Conservation (phyloP, 2,888 invertebrate genomes). For the Oscheius sp. region DNA sequence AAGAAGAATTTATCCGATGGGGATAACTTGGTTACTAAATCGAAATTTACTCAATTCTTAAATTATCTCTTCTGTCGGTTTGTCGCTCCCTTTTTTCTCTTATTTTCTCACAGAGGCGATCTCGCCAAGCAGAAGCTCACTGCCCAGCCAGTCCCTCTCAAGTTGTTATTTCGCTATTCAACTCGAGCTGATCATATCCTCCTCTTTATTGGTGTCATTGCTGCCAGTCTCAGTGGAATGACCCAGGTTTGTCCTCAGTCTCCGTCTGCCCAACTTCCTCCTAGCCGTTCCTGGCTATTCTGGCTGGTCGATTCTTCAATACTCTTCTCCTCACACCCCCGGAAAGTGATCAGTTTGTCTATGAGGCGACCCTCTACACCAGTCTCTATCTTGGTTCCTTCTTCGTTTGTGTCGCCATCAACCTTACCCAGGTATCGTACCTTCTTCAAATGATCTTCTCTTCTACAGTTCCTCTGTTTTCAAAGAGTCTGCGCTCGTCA, state of each 20-base stretch:
- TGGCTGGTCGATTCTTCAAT: conserved; percentile 47
- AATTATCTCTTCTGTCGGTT: conserved; percentile 36
- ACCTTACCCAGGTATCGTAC: conserved; percentile 44
- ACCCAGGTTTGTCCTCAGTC: conserved; percentile 15
- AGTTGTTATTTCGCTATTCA: conserved; percentile 52
- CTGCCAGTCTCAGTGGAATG: conserved; percentile 37
- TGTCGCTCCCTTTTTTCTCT: background rate
- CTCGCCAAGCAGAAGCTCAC: conserved; percentile 52
- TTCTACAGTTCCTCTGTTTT: conserved; percentile 59
- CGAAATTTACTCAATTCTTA: conserved; percentile 11
- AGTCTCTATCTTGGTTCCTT: conserved; percentile 53
- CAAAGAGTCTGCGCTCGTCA: conserved; percentile 57
- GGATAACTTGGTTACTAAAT: conserved; percentile 10
- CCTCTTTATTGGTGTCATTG: conserved; percentile 39
- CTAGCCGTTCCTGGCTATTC: conserved; percentile 47
- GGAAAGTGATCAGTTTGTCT: conserved; percentile 23
- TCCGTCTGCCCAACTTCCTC: background rate
- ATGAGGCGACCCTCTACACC: conserved; percentile 43
- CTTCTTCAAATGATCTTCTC: background rate
- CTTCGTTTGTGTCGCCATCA: conserved; percentile 38
- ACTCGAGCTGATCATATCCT: conserved; percentile 40
- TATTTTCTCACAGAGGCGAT: conserved; percentile 43
- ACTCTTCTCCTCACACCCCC: conserved; percentile 36
- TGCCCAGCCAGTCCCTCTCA: conserved; percentile 53
- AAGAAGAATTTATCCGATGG: background rate